Base-by-base conservation (phyloP, 2,888 invertebrate species). In the Stomorhina lunata region DNA sequence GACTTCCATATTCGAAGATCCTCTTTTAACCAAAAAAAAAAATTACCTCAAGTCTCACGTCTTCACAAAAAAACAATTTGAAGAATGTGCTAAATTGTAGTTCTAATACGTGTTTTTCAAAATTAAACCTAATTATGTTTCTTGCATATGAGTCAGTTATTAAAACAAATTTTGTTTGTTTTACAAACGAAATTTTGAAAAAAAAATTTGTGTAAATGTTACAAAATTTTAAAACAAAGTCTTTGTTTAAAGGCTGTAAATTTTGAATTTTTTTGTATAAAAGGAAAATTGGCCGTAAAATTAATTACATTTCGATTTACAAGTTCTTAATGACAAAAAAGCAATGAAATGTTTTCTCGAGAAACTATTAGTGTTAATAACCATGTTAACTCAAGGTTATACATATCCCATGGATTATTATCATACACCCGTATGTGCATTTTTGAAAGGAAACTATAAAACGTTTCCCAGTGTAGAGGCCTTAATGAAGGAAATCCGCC, bases 31-130 rank as follows among this genome's bases (percentile, higher is more conserved):
- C 48, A 12, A 48, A 22, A 4, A 25, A 4, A 25, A 15, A 25
- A n/a, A 5, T 5, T 25, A 34, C 6, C 32, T 57, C 17, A 57
- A 34, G 57, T 40, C 25, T 57, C 59, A 68, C 66, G 68, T 45
- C 48, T 76, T 57, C 45, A 6, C 15, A 29, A n/a, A n/a, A n/a
- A 20, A 75, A 75, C 10, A 59, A 59, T 68, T 76, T 59, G n/a
- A 48, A 50, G 25, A 66, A 66, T 53, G 43, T 75, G 9, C 20
- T 43, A 65, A 75, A 55, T 55, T 75, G 43, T 45, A 32, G 12
- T 65, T 34, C 20, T 40, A 66, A 57, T 66, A 78, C 78, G 78
- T 78, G 69, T 69, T 63, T 29, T 68, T 20, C 34, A 66, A 69
- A 53, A 34, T 48, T 61, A 43, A 32, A 69, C 17, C 57, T 25